Evolutionary conservation across 1,140 invertebrate species (phyloP), one percentile per base, ranked within the genome.

Genomic region (Zaprionus ghesquierei): DNA sequence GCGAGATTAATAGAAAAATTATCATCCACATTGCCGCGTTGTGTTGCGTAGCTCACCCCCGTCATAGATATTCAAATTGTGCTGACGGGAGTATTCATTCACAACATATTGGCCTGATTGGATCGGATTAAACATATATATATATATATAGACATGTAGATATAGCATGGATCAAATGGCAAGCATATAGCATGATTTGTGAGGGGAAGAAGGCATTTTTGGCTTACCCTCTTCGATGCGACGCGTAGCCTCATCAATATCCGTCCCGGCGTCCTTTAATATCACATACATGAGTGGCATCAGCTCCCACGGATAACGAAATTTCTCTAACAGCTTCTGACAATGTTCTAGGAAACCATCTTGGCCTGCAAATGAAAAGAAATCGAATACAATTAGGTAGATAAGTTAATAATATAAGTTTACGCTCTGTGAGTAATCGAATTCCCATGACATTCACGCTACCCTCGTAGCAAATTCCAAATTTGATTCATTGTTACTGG

Each of bases 1-100:
- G 18, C 49, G 29, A 15, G 3, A 46, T 75, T 75, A 78, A 66
- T 72, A 69, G 70, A 86, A 90, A 87, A 92, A 79, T 92, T 92
- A 93, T 95, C 94, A 95, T 95, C 94, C 94, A 93, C 95, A 95
- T 94, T 95, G 94, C 93, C 95, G 94, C 84, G 94, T 95, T 87
- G 94, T 94, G 92, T 94, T 94, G 87, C 94, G 93, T 51, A 95
- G 93, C 89, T 95, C 94, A 79, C 93, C 93, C 71, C 95, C 95
- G 87, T 95, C 94, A 93, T 94, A 95, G 92, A 95, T 94, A 93
- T 94, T 95, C 74, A 95, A 92, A 92, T 95, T 94, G 92, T 95
- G 93, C 66, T 94, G 93, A 92, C 93, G 93, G 75, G 94, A 94
- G 90, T 95, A 95, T 92, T 95, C 94, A 92, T 95, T 94, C 81